Evolutionary conservation across 2,113 vertebrate species (phyloP), one percentile per base, ranked within the genome.

Genomic region (Numenius arquata): DNA sequence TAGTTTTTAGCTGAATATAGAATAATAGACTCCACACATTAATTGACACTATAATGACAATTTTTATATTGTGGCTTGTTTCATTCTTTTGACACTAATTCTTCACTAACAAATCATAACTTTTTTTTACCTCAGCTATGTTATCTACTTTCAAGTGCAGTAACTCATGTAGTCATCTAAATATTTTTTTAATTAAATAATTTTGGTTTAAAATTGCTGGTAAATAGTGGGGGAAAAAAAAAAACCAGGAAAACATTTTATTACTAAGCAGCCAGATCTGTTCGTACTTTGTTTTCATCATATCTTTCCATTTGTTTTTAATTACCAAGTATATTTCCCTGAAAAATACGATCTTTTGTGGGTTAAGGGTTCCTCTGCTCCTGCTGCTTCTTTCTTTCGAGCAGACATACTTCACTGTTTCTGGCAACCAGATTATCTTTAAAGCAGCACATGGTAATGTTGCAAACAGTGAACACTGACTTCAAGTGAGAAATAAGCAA

Each of bases 341-440:
- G 62, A 79, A 95, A 91, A 92, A 92, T 41, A 71, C 0, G 0
- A 17, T 79, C 53, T 85, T 83, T 45, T 62, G 48, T 10, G 87
- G 73, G 58, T 90, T 92, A 82, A 90, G 91, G 41, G 77, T 79
- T 96, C 66, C 48, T 78, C 62, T 95, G 66, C 83, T 78, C 77
- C 76, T 85, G 88, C 77, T 94, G 83, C 45, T 96, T 53, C 11
- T 90, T 93, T 86, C 62, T 91, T 89, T 89, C 66, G 79, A 38
- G 36, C 66, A 89, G 77, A 45, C 47, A 82, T 91, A 63, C 40
- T 70, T 92, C 58, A 38, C 47, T 92, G 58, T 66, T 94, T 94
- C 96, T 95, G 92, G 94, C 58, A 78, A 53, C 90, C 90, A 93
- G 88, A 85, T 95, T 82, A 27, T 85, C 92, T 90, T 85, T 92